These are phyloP conservation scores for Cantharis rustica DNA, from an alignment of 2,888 invertebrate species.

Conservation along the genomic window DNA sequence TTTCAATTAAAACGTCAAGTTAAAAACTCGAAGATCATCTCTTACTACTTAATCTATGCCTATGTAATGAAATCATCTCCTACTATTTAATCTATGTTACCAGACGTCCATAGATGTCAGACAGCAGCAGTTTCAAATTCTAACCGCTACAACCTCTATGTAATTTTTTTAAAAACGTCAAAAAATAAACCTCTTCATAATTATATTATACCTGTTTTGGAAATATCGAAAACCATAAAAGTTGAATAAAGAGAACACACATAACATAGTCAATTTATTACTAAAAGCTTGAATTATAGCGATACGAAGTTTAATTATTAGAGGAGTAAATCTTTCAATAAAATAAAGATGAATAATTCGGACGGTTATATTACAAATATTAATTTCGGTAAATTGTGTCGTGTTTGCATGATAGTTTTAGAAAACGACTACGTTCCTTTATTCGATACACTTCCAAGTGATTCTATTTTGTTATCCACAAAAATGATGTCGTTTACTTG, in stretches of 20 bases:
- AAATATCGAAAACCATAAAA: background rate
- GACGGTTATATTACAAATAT: conserved; percentile 10
- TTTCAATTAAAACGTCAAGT: no score
- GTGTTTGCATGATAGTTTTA: conserved; percentile 36
- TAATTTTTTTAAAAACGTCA: background rate
- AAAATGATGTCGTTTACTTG: conserved; percentile 39
- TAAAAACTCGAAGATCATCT: no score
- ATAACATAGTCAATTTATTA: background rate
- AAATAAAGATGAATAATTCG: conserved; percentile 21
- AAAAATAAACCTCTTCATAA: background rate
- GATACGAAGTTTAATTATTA: background rate
- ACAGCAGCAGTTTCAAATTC: no score
- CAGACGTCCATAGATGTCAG: no score
- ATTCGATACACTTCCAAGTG: conserved; percentile 24
- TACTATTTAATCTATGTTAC: no score
- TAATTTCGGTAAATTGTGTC: conserved; percentile 33
- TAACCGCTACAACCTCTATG: background rate
- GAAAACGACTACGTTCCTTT: conserved; percentile 30
- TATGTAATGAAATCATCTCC: no score
- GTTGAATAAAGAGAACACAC: background rate
- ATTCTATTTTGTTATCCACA: conserved; percentile 21
- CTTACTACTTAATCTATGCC: no score
- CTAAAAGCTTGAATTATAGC: background rate
- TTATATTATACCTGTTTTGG: background rate
- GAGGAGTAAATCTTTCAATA: background rate